Conservation (phyloP, 1,140 invertebrate species). For the Colletes latitarsis region DNA sequence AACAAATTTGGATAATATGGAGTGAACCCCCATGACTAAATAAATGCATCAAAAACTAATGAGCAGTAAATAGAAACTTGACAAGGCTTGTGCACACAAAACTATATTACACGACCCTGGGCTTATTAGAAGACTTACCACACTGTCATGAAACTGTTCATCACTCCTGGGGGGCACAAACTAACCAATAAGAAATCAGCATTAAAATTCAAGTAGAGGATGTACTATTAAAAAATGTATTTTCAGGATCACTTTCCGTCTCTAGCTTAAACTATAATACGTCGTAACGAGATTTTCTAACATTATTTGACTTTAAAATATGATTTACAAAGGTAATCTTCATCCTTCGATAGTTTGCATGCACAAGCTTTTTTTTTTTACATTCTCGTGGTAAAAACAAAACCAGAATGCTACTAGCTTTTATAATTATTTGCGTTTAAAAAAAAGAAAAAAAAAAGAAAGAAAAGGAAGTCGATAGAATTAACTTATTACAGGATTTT, state of each 20-base stretch:
- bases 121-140: conserved; percentile 87
- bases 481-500: background rate
- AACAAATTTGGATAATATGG: background rate
- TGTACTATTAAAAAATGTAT: conserved; percentile 49
- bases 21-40: conserved; percentile 38
- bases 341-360: conserved; percentile 77
- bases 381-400: conserved; percentile 5
- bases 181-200: conserved; percentile 82
- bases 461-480: background rate
- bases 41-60: conserved; percentile 29
- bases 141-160: conserved; percentile 93
- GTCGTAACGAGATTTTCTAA: conserved; percentile 19
- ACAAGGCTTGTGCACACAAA: conserved; percentile 82
- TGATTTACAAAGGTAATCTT: conserved; percentile 4
- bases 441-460: background rate
- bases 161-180: conserved; percentile 92
- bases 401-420: conserved; percentile 14
- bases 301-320: conserved; percentile 16
- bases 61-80: conserved; percentile 50
- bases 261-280: conserved; percentile 50
- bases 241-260: conserved; percentile 50
- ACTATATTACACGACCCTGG: conserved; percentile 77
- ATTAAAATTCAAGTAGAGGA: conserved; percentile 72
- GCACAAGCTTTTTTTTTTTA: conserved; percentile 80
- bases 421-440: background rate